Conservation (phyloP, 2,888 invertebrate species). For the Conops quadrifasciatus region DNA sequence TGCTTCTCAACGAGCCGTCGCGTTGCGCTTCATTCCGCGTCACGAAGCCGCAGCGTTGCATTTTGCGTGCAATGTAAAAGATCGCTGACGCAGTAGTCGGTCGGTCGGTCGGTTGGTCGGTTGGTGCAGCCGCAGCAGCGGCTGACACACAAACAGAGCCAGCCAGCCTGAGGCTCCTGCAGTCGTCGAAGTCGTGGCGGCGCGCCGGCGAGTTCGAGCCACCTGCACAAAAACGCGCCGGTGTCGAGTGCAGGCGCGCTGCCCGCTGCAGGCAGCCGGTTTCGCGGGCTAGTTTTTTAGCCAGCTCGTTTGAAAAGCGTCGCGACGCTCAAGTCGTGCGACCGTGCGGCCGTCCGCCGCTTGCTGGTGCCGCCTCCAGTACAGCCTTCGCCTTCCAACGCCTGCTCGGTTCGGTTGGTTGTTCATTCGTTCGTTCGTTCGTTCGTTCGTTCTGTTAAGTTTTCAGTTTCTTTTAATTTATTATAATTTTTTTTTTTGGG, state of each 20-base stretch:
- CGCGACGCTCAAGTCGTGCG: neutral
- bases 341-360: neutral
- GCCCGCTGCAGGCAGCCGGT: neutral
- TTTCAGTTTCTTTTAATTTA: slow-evolving; percentile 36
- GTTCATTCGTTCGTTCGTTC: neutral
- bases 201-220: slow-evolving; percentile 29
- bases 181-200: slow-evolving; percentile 19
- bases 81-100: neutral
- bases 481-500: neutral
- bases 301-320: neutral
- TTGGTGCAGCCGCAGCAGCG: slow-evolving; percentile 11
- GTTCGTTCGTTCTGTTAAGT: slow-evolving; percentile 14
- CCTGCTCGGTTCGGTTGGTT: neutral
- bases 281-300: neutral
- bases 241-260: slow-evolving; percentile 18
- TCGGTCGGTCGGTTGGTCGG: too few species aligned
- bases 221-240: slow-evolving; percentile 25
- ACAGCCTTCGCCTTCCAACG: neutral
- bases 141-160: neutral
- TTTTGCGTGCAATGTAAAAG: slow-evolving; percentile 11
- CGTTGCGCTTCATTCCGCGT: neutral
- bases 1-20: too few species aligned
- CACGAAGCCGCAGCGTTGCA: neutral
- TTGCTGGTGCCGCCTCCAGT: neutral
- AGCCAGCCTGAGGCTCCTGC: neutral